These are phyloP conservation scores for Hypomesus transpacificus DNA, from an alignment of 2,113 vertebrate species.

Conservation along the genomic window DNA sequence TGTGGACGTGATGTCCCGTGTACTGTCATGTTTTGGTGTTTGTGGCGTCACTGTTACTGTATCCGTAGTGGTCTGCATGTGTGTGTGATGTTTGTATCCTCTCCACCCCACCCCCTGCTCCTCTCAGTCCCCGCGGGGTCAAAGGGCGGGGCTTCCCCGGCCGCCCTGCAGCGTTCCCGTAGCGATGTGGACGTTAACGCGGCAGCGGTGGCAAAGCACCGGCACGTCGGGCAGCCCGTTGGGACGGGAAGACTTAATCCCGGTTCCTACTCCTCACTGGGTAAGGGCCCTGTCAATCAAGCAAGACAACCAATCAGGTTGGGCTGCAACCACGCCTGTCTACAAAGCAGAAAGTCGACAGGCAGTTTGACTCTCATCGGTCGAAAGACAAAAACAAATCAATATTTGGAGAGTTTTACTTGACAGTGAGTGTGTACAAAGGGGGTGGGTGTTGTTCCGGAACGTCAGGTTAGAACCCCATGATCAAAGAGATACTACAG, in stretches of 20 bases:
- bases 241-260: conserved; percentile 76
- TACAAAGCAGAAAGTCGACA: neutral
- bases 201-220: conserved; percentile 85
- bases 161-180: conserved; percentile 88
- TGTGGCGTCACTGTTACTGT: neutral
- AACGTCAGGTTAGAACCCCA: neutral
- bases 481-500: neutral
- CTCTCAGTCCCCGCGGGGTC: conserved; percentile 75
- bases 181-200: conserved; percentile 96
- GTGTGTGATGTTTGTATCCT: conserved; percentile 41
- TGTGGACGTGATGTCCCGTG: conserved; percentile 40
- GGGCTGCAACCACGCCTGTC: no score
- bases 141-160: conserved; percentile 75
- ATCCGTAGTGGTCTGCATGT: conserved; percentile 44
- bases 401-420: no score
- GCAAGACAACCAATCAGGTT: neutral
- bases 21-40: conserved; percentile 17
- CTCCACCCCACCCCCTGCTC: conserved; percentile 24
- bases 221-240: conserved; percentile 76
- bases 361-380: neutral
- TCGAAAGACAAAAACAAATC: no score
- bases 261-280: conserved; percentile 87
- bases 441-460: no score
- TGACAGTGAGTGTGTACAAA: no score
- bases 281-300: conserved; percentile 65